Evolutionary conservation across 2,113 vertebrate genomes (phyloP).

Genomic region (Oenanthe oenanthe): DNA sequence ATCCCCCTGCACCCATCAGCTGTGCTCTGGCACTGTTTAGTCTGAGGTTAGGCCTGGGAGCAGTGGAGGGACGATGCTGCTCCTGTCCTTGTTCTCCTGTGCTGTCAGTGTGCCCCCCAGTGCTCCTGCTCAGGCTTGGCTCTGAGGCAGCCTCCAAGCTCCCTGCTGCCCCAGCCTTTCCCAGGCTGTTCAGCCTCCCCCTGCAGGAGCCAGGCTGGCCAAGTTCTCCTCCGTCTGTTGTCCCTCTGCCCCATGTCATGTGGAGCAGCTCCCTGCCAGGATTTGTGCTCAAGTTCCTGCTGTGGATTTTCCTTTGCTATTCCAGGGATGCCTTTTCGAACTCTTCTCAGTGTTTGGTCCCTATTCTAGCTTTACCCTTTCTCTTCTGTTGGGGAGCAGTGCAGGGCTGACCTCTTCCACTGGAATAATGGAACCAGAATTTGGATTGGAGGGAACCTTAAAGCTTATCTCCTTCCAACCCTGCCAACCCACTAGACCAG

Average conservation of each 20-base stretch:
- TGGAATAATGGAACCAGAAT: background rate
- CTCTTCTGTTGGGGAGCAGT: background rate
- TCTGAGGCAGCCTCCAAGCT: background rate
- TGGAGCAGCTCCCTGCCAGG: background rate
- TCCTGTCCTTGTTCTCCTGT: rapidly evolving
- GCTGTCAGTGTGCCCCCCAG: rapidly evolving
- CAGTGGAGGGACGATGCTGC: background rate
- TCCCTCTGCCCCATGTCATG: rapidly evolving
- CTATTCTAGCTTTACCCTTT: background rate
- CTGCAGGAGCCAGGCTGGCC: background rate
- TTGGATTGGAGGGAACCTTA: background rate
- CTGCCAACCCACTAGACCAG: background rate
- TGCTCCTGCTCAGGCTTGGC: background rate
- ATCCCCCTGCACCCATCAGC: background rate
- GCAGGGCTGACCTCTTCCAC: background rate
- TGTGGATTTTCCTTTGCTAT: background rate
- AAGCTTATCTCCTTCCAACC: rapidly evolving
- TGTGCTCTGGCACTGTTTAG: background rate
- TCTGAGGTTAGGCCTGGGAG: background rate
- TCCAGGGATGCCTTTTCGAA: background rate
- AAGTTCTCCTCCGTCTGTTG: background rate
- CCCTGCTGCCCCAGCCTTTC: background rate
- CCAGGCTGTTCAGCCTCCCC: background rate
- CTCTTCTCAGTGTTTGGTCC: background rate
- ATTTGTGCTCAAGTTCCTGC: background rate